Conservation (phyloP, 2,888 invertebrate species). For the Carabus problematicus region DNA sequence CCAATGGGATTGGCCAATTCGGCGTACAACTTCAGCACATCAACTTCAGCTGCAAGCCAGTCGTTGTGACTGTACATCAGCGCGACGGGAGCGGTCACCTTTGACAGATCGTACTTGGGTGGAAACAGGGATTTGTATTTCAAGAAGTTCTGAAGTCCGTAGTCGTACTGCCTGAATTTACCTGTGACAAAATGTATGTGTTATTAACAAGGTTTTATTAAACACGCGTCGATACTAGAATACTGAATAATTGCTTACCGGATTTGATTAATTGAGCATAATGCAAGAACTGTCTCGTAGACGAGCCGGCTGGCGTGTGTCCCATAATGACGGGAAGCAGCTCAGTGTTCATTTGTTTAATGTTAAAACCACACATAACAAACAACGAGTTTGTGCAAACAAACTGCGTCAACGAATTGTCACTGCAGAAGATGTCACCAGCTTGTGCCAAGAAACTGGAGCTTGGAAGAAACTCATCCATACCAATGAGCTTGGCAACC, state of each 20-base stretch:
- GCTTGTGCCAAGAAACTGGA: conserved; percentile 58
- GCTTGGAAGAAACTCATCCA: conserved; percentile 72
- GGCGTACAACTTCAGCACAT: conserved; percentile 59
- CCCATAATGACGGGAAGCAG: conserved; percentile 50
- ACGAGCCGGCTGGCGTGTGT: conserved; percentile 55
- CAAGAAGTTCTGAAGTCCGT: conserved; percentile 56
- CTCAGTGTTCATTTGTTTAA: conserved; percentile 52
- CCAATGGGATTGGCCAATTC: conserved; percentile 59
- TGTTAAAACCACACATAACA: conserved; percentile 53
- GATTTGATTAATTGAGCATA: conserved; percentile 70
- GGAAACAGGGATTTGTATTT: conserved; percentile 55
- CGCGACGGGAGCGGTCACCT: conserved; percentile 58
- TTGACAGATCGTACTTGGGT: conserved; percentile 58
- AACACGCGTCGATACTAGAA: too few species aligned
- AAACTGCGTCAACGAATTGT: conserved; percentile 37
- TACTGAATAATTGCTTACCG: conserved; percentile 48
- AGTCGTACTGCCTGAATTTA: conserved; percentile 66
- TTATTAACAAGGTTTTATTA: too few species aligned
- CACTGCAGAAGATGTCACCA: conserved; percentile 14
- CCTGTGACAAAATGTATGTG: conserved; percentile 32
- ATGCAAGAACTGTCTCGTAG: conserved; percentile 74
- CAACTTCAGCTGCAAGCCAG: conserved; percentile 59
- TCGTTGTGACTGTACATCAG: conserved; percentile 62
- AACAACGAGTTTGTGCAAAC: conserved; percentile 53
- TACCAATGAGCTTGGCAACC: conserved; percentile 54